Percentiles rank a stretch among this genome's conserved stretches.
Conservation (phyloP, 2,797 vertebrate genomes). For the Lates japonicus region DNA sequence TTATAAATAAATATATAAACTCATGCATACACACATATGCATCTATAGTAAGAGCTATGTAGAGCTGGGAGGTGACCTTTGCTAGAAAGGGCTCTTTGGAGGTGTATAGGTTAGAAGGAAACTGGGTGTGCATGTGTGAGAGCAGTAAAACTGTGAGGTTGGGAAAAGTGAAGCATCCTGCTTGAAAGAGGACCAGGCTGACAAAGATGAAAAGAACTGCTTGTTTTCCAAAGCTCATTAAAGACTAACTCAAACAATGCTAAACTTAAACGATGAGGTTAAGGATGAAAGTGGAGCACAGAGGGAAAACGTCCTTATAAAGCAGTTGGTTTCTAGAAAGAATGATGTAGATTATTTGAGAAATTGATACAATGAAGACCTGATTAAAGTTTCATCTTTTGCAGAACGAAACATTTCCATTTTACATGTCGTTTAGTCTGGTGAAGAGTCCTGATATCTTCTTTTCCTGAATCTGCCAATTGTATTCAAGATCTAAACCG, state of each 20-base stretch:
- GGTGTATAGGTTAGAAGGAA: conserved; percentile 15
- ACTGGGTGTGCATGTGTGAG: conserved; percentile 28
- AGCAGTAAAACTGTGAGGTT: conserved; percentile 35
- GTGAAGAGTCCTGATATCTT: too few species aligned
- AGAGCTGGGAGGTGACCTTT: conserved; percentile 1
- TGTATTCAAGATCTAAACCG: background rate
- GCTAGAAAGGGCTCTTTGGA: conserved; percentile 11
- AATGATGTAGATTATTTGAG: background rate
- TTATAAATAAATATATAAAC: conserved; percentile 5
- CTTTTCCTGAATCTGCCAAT: background rate
- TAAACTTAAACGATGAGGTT: conserved; percentile 8
- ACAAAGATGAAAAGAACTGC: conserved; percentile 8
- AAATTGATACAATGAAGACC: background rate
- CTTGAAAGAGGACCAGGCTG: background rate
- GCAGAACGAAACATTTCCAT: too few species aligned
- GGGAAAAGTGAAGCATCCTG: background rate
- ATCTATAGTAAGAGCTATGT: conserved; percentile 17
- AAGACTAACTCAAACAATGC: conserved; percentile 11
- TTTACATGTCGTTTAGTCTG: too few species aligned
- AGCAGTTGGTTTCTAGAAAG: background rate
- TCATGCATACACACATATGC: background rate
- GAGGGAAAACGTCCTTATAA: background rate
- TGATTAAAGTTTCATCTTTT: background rate
- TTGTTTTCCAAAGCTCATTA: conserved; percentile 10
- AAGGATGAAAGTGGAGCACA: background rate